These are phyloP conservation scores for Coluber constrictor DNA, from an alignment of 2,797 vertebrate genomes.

Conservation along the genomic window DNA sequence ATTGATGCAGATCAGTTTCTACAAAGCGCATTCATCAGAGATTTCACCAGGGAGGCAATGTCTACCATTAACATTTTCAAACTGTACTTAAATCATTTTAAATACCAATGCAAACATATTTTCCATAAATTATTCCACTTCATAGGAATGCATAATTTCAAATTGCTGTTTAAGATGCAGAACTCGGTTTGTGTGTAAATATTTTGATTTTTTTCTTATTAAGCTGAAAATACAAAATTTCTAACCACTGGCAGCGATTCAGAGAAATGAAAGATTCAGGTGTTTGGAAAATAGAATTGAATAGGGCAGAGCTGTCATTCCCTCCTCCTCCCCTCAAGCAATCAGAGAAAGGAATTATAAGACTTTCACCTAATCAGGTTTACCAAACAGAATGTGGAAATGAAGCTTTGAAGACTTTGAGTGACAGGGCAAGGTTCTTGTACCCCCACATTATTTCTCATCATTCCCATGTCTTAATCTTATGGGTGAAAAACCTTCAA, in stretches of 20 bases:
- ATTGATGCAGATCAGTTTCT: not conserved
- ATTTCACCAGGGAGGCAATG: not conserved
- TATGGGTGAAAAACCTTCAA: not conserved
- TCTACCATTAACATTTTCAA: constrained; percentile 13
- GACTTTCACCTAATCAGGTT: not conserved
- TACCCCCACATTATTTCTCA: not conserved
- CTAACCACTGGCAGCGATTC: constrained; percentile 2
- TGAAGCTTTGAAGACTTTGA: not conserved
- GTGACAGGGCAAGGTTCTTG: not conserved
- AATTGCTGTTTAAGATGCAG: constrained; percentile 22
- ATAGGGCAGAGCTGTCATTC: not conserved
- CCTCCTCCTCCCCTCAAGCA: not conserved
- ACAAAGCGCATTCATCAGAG: not conserved
- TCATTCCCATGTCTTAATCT: not conserved
- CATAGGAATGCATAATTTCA: constrained; percentile 8
- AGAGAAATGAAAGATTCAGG: not conserved
- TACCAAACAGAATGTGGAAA: not conserved
- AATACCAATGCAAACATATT: constrained; percentile 12
- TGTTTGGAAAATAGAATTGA: not conserved
- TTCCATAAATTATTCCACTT: constrained; percentile 10
- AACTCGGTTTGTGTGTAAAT: constrained; percentile 19
- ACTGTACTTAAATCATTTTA: constrained; percentile 18
- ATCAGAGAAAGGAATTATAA: not conserved
- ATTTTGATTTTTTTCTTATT: constrained; percentile 29
- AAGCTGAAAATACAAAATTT: constrained; percentile 25